Evolutionary conservation across 2,888 invertebrate species (phyloP).

Genomic region (Thereva nobilitata): DNA sequence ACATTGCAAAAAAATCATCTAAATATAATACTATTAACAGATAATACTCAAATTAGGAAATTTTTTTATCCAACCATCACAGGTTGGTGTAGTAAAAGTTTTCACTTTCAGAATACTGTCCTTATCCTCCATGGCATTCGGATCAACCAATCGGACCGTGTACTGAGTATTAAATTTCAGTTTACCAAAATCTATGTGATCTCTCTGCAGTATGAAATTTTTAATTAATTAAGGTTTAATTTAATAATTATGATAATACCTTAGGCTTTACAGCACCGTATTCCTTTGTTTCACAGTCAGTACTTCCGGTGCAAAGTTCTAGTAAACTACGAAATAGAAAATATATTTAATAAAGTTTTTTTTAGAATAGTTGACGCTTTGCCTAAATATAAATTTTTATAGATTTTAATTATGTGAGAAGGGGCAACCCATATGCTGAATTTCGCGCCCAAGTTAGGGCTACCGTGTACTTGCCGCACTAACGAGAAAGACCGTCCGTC

Average conservation of each 20-base stretch:
- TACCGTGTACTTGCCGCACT: no score
- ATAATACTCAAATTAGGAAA: constrained; percentile 54
- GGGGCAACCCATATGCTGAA: no score
- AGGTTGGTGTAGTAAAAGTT: constrained; percentile 54
- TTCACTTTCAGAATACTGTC: constrained; percentile 15
- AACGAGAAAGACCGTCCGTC: no score
- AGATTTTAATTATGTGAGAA: no score
- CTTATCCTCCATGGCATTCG: constrained; percentile 18
- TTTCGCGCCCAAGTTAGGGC: no score
- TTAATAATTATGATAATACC: constrained; percentile 43
- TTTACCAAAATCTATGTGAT: constrained; percentile 55
- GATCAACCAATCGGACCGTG: constrained; percentile 48
- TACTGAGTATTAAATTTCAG: constrained; percentile 56
- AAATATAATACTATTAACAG: constrained; percentile 44
- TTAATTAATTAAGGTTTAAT: background rate
- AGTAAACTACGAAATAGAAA: constrained; percentile 49
- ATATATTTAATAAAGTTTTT: no score
- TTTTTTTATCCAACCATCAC: constrained; percentile 53
- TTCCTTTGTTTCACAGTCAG: constrained; percentile 54
- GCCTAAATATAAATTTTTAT: constrained; percentile 8
- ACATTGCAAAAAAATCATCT: no score
- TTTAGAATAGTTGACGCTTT: no score
- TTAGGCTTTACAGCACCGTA: constrained; percentile 55
- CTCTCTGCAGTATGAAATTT: constrained; percentile 47
- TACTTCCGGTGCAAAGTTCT: constrained; percentile 54